These are phyloP conservation scores for Cyclophora albipunctata DNA, from an alignment of 2,888 invertebrate genomes.

Conservation along the genomic window DNA sequence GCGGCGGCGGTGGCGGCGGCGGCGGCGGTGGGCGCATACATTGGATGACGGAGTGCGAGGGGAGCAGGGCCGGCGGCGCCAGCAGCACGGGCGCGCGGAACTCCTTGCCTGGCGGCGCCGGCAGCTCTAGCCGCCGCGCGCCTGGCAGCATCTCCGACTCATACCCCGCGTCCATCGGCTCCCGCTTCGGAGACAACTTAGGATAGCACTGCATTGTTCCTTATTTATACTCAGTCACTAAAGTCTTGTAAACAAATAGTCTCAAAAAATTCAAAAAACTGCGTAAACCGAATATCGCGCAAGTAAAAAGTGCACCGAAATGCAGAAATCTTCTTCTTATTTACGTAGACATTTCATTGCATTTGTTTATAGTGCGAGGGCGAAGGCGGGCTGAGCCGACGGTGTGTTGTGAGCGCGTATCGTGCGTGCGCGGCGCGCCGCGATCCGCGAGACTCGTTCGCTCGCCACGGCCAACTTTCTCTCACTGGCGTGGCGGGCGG, in stretches of 20 bases:
- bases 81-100: slow-evolving; percentile 63
- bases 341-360: slow-evolving; percentile 38
- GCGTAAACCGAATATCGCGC: slow-evolving; percentile 11
- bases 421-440: slow-evolving; percentile 61
- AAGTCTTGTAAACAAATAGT: slow-evolving; percentile 8
- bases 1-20: slow-evolving; percentile 69
- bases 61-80: slow-evolving; percentile 45
- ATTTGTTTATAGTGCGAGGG: slow-evolving; percentile 45
- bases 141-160: slow-evolving; percentile 54
- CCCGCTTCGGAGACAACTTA: slow-evolving; percentile 61
- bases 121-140: slow-evolving; percentile 56
- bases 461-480: slow-evolving; percentile 74
- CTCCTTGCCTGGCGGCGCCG: slow-evolving; percentile 68
- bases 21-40: slow-evolving; percentile 70
- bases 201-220: slow-evolving; percentile 68
- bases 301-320: slow-evolving; percentile 23
- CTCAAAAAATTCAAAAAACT: slow-evolving; percentile 18
- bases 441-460: slow-evolving; percentile 70
- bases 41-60: slow-evolving; percentile 66
- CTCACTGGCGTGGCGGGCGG: slow-evolving; percentile 71
- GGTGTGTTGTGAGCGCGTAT: slow-evolving; percentile 42
- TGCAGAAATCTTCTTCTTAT: slow-evolving; percentile 39
- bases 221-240: slow-evolving; percentile 31
- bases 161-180: slow-evolving; percentile 53
- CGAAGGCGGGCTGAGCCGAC: slow-evolving; percentile 37